A percentile compares a stretch with the other conserved stretches of the same genome.
Conservation (phyloP, 2,113 vertebrate species). For the Bos javanicus region DNA sequence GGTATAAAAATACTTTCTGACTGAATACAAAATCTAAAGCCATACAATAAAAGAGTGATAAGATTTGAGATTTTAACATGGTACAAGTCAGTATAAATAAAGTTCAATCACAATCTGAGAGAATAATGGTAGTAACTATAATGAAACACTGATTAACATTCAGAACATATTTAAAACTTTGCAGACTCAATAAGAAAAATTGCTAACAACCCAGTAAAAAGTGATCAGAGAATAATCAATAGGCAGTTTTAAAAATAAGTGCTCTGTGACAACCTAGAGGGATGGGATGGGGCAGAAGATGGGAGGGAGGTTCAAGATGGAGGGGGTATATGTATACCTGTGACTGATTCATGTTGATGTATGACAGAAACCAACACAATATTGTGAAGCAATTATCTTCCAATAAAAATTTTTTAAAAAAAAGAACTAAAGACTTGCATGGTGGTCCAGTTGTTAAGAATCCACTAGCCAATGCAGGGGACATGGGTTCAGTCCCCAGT, state of each 20-base stretch:
- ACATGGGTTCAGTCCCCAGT: background rate
- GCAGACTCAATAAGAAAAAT: background rate
- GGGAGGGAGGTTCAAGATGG: background rate
- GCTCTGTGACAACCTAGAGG: background rate
- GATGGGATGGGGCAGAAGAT: background rate
- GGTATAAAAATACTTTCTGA: background rate
- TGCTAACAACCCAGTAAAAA: background rate
- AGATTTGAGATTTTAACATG: slow-evolving; percentile 22
- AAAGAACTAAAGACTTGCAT: background rate
- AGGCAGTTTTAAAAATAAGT: background rate
- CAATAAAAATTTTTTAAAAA: background rate
- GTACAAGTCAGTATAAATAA: background rate
- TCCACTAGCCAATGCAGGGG: background rate
- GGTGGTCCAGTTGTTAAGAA: background rate
- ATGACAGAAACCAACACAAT: background rate
- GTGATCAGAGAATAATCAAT: background rate
- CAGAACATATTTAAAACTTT: background rate
- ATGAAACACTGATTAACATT: slow-evolving; percentile 16
- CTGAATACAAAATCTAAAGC: background rate
- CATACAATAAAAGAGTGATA: background rate
- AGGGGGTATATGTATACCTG: background rate
- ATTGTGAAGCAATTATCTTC: background rate
- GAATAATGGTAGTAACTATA: background rate
- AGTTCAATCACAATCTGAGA: slow-evolving; percentile 14
- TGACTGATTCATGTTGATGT: background rate